phyloP scores from a whole-genome alignment of 2,888 invertebrate genomes.

The Dysmachus trigonus region DNA sequence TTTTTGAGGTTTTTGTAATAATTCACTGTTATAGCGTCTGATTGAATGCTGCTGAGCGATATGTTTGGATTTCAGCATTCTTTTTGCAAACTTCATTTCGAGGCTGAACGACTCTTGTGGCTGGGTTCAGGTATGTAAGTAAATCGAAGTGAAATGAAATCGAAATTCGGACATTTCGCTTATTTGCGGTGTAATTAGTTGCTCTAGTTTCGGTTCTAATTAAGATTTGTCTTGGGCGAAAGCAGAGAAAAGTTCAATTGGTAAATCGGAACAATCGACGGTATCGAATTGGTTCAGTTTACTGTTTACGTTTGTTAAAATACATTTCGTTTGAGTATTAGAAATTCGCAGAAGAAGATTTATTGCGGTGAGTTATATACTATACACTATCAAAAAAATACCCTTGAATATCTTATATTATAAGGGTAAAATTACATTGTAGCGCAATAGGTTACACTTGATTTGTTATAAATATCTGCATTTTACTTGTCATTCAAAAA shows the following conservation, averaged over 20 bases:
- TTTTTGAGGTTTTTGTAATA: slow-evolving; percentile 13
- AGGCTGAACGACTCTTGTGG: neutral
- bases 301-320: neutral
- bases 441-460: too few relatives aligned
- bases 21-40: neutral
- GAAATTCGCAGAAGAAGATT: too few relatives aligned
- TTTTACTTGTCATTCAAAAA: too few relatives aligned
- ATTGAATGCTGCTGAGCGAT: neutral
- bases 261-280: neutral
- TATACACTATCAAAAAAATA: too few relatives aligned
- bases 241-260: neutral
- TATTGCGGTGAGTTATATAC: too few relatives aligned
- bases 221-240: neutral
- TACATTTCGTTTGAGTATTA: neutral
- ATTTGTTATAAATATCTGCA: too few relatives aligned
- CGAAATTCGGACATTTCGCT: neutral
- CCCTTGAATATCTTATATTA: too few relatives aligned
- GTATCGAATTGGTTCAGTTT: neutral
- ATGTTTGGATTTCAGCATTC: neutral
- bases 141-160: neutral
- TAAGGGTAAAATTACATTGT: too few relatives aligned
- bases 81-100: neutral
- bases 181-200: neutral
- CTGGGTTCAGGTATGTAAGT: neutral
- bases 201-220: neutral